Conservation (phyloP, 37 sponge, comb jelly and placozoan species). For the Crambe crambe region DNA sequence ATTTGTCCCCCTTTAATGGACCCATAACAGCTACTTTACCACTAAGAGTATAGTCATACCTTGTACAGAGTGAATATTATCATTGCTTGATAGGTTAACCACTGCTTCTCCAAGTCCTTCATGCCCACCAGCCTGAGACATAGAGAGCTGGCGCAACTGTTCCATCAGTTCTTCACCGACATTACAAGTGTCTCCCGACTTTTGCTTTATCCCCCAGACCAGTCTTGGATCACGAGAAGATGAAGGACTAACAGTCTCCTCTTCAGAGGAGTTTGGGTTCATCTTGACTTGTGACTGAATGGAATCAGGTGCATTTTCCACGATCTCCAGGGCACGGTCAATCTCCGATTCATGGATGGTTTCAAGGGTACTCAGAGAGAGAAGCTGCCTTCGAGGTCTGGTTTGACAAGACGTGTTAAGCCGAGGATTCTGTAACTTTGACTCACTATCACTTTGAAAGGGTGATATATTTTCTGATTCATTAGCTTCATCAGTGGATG, state of each 20-base stretch:
- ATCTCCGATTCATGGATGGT: conserved; percentile 34
- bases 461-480: background rate
- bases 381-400: background rate
- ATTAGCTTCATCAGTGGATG: background rate
- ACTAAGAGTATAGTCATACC: no score
- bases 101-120: no score
- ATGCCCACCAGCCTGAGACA: background rate
- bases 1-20: no score
- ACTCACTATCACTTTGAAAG: no score
- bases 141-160: conserved; percentile 10
- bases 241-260: background rate
- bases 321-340: conserved; percentile 16
- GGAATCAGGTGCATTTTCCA: no score
- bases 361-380: conserved; percentile 24
- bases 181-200: background rate
- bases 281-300: no score
- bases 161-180: conserved; percentile 11
- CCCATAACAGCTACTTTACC: no score
- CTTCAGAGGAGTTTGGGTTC: no score
- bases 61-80: no score
- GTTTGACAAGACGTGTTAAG: no score
- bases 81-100: no score
- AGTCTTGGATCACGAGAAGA: background rate
- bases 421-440: no score
- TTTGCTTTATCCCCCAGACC: background rate